Conservation (phyloP, 1,140 invertebrate genomes). For the Ephestia elutella region DNA sequence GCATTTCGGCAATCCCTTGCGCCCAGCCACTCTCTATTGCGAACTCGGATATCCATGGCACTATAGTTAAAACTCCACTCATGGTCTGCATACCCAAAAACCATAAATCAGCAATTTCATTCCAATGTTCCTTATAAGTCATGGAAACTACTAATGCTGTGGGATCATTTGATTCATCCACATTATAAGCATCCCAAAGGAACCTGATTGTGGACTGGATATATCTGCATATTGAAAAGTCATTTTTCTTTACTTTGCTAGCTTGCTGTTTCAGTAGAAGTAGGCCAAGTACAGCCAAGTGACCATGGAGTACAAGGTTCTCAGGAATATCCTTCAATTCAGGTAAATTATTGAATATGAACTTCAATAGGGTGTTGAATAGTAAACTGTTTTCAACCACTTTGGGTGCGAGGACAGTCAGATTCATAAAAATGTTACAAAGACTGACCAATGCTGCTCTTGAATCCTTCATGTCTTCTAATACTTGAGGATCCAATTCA, state of each 20-base stretch:
- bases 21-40: slow-evolving; percentile 94
- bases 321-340: slow-evolving; percentile 88
- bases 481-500: slow-evolving; percentile 80
- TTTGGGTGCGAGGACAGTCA: slow-evolving; percentile 90
- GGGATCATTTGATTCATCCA: slow-evolving; percentile 89
- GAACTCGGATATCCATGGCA: slow-evolving; percentile 93
- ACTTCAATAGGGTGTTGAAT: slow-evolving; percentile 88
- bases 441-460: slow-evolving; percentile 88
- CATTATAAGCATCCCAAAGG: slow-evolving; percentile 92
- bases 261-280: slow-evolving; percentile 89
- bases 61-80: slow-evolving; percentile 83
- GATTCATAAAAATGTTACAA: slow-evolving; percentile 94
- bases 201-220: slow-evolving; percentile 91
- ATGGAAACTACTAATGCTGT: slow-evolving; percentile 87
- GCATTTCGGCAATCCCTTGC: slow-evolving; percentile 86
- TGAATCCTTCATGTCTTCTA: slow-evolving; percentile 88
- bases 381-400: slow-evolving; percentile 83
- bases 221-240: slow-evolving; percentile 90
- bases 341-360: slow-evolving; percentile 90
- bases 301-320: slow-evolving; percentile 88
- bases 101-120: slow-evolving; percentile 92
- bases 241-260: slow-evolving; percentile 86
- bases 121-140: slow-evolving; percentile 90
- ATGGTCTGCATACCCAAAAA: slow-evolving; percentile 95
- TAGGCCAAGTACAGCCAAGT: slow-evolving; percentile 87